Conservation (phyloP, 2,888 invertebrate species). For the Synanthedon andrenaeformis region DNA sequence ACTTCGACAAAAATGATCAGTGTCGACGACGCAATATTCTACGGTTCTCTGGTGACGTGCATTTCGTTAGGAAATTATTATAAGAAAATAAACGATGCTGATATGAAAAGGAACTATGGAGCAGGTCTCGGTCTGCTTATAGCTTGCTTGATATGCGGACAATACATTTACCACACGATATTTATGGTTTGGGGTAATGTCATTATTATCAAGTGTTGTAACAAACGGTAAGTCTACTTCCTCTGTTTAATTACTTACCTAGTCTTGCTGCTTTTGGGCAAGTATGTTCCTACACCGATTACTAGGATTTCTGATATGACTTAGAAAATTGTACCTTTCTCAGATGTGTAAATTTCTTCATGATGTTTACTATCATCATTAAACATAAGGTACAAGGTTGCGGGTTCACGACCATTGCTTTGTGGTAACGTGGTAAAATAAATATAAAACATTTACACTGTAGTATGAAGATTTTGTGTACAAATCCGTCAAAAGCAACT, state of each 20-base stretch:
- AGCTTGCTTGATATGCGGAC: slow-evolving; percentile 71
- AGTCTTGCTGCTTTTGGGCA: background rate
- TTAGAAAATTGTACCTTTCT: too few species aligned
- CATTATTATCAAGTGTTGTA: slow-evolving; percentile 67
- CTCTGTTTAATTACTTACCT: background rate
- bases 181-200: slow-evolving; percentile 73
- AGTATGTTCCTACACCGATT: too few species aligned
- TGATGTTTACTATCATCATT: too few species aligned
- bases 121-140: slow-evolving; percentile 72
- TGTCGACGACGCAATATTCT: slow-evolving; percentile 18
- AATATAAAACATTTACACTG: too few species aligned
- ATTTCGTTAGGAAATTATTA: slow-evolving; percentile 72
- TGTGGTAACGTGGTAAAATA: too few species aligned
- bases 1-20: background rate
- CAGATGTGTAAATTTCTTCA: too few species aligned
- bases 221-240: slow-evolving; percentile 57
- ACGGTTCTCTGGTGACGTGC: slow-evolving; percentile 43
- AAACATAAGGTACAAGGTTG: too few species aligned
- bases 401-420: too few species aligned
- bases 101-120: slow-evolving; percentile 69
- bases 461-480: too few species aligned
- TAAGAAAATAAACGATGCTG: slow-evolving; percentile 60
- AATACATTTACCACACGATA: slow-evolving; percentile 69
- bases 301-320: too few species aligned
- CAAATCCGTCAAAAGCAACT: too few species aligned